Conservation (phyloP, 2,888 invertebrate genomes). For the Geophilus truncorum region DNA sequence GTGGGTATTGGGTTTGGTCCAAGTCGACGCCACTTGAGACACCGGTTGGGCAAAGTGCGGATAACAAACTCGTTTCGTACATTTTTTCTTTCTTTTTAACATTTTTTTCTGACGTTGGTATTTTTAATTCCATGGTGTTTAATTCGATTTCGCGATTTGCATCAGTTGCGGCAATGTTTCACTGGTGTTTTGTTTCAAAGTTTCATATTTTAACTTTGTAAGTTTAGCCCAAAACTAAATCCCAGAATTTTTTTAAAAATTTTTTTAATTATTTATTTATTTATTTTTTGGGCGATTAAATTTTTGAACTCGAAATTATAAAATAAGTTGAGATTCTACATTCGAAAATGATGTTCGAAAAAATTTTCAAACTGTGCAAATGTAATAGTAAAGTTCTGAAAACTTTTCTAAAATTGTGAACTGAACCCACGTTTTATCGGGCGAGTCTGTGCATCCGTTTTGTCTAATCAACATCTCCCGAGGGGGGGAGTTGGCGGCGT, state of each 20-base stretch:
- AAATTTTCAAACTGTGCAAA: background rate
- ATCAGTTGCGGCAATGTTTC: too few relatives aligned
- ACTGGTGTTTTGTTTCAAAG: too few relatives aligned
- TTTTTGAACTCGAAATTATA: too few relatives aligned
- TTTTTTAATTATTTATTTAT: too few relatives aligned
- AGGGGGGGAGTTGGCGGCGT: background rate
- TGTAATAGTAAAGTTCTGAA: background rate
- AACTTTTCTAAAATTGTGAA: background rate
- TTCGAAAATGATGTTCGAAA: too few relatives aligned
- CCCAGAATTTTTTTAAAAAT: too few relatives aligned
- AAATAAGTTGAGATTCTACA: too few relatives aligned
- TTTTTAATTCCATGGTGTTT: background rate
- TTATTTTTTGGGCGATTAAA: too few relatives aligned
- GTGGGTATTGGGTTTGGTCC: background rate
- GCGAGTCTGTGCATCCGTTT: conserved; percentile 2
- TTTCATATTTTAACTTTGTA: too few relatives aligned
- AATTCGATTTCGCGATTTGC: background rate
- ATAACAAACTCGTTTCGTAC: background rate
- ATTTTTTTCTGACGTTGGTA: background rate
- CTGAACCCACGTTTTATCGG: background rate
- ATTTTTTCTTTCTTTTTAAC: background rate
- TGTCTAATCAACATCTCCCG: conserved; percentile 6
- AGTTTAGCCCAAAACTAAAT: too few relatives aligned
- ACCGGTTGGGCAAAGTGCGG: background rate
- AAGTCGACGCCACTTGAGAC: background rate